Conservation (phyloP, 2,113 vertebrate species). For the Sorex fumeus region DNA sequence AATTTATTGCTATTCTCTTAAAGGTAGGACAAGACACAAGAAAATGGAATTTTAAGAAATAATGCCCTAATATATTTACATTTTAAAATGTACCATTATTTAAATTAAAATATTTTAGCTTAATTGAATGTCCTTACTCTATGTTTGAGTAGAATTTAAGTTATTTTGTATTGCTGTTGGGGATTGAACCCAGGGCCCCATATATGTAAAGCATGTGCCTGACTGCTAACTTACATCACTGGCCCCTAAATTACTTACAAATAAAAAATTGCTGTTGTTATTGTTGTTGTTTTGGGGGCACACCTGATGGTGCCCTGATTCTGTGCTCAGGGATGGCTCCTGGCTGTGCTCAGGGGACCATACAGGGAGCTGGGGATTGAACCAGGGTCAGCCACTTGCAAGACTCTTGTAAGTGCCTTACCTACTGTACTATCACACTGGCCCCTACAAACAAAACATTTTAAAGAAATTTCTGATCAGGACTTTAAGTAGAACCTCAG, state of each 20-base stretch:
- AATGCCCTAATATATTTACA: constrained; percentile 32
- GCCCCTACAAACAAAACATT: constrained; percentile 7
- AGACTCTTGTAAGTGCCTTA: no score
- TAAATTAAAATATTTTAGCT: neutral
- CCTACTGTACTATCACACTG: no score
- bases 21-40: constrained; percentile 61
- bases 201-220: no score
- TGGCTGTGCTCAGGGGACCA: no score
- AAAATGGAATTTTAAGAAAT: constrained; percentile 12
- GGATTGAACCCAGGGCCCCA: no score
- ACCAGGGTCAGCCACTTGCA: no score
- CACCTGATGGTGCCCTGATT: no score
- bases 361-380: no score
- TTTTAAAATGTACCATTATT: constrained; percentile 41
- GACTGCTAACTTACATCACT: no score
- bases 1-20: constrained; percentile 65
- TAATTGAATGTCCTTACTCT: constrained; percentile 30
- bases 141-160: constrained; percentile 59
- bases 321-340: no score
- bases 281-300: neutral
- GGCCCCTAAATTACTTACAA: neutral
- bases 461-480: constrained; percentile 21
- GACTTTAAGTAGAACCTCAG: constrained; percentile 1
- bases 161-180: constrained; percentile 12
- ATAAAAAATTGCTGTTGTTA: neutral